Percentiles rank a stretch among this genome's conserved stretches.
These are phyloP conservation scores for Epirrita christyi DNA, from an alignment of 2,888 invertebrate species.

Conservation along the genomic window DNA sequence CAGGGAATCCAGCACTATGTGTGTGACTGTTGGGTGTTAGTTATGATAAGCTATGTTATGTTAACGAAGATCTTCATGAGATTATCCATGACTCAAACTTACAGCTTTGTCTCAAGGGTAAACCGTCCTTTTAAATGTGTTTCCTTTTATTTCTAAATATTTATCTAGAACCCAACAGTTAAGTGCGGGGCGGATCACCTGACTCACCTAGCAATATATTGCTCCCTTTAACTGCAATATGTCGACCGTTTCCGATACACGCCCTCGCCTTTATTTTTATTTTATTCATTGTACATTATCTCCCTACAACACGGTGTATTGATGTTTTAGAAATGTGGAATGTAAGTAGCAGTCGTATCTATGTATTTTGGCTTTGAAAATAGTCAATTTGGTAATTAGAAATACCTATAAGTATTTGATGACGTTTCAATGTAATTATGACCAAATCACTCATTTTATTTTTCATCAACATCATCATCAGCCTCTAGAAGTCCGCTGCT, in stretches of 20 bases:
- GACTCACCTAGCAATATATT: slow-evolving; percentile 31
- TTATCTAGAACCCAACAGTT: not conserved
- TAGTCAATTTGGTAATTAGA: not conserved
- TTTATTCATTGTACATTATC: slow-evolving; percentile 31
- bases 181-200: slow-evolving; percentile 35
- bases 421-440: not conserved
- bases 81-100: too few relatives aligned
- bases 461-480: too few relatives aligned
- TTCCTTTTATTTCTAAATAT: not conserved
- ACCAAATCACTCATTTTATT: too few relatives aligned
- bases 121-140: too few relatives aligned
- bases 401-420: too few relatives aligned
- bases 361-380: not conserved
- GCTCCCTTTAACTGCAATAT: slow-evolving; percentile 30
- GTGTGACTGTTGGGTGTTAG: too few relatives aligned
- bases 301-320: slow-evolving; percentile 1
- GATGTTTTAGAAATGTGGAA: slow-evolving; percentile 1
- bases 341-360: not conserved
- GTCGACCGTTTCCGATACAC: slow-evolving; percentile 32
- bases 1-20: too few relatives aligned
- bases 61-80: too few relatives aligned
- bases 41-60: too few relatives aligned
- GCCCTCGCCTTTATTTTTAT: slow-evolving; percentile 22
- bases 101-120: too few relatives aligned
- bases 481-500: too few relatives aligned